Evolutionary conservation across 2,888 invertebrate genomes (phyloP).

Genomic region (Andrena bucephala): DNA sequence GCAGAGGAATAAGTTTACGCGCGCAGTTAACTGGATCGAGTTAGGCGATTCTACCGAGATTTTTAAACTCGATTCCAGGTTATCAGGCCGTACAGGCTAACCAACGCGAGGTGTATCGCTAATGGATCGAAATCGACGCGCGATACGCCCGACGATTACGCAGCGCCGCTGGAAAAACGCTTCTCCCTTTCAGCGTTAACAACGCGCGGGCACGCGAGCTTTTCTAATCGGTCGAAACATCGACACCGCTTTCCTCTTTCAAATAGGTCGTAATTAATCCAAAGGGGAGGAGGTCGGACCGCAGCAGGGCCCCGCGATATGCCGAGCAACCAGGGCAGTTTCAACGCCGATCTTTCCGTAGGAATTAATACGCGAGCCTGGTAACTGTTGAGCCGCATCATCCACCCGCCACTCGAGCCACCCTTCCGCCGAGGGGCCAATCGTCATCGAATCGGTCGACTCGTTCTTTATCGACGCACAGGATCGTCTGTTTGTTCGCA

Average conservation of each 20-base stretch:
- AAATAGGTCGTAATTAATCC: conserved; percentile 33
- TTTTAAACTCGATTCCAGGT: background rate
- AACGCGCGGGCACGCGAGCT: conserved; percentile 15
- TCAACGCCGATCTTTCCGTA: background rate
- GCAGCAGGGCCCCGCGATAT: background rate
- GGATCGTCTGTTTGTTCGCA: conserved; percentile 37
- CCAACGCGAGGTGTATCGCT: background rate
- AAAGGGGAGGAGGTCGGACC: background rate
- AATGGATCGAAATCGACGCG: conserved; percentile 9
- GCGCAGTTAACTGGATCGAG: background rate
- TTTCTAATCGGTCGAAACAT: conserved; percentile 30
- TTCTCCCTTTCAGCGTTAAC: conserved; percentile 11
- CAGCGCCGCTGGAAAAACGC: background rate
- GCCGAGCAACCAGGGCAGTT: background rate
- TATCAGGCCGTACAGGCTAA: background rate
- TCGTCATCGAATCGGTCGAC: conserved; percentile 32
- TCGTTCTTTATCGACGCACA: conserved; percentile 29
- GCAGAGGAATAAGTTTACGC: no score
- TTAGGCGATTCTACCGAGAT: background rate
- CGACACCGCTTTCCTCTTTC: conserved; percentile 12
- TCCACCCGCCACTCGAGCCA: conserved; percentile 33
- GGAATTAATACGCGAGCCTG: conserved; percentile 35
- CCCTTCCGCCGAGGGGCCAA: conserved; percentile 23
- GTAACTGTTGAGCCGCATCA: conserved; percentile 27
- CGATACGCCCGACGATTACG: conserved; percentile 9